phyloP scores from a whole-genome alignment of 2,113 vertebrate genomes.

The Blennius ocellaris region DNA sequence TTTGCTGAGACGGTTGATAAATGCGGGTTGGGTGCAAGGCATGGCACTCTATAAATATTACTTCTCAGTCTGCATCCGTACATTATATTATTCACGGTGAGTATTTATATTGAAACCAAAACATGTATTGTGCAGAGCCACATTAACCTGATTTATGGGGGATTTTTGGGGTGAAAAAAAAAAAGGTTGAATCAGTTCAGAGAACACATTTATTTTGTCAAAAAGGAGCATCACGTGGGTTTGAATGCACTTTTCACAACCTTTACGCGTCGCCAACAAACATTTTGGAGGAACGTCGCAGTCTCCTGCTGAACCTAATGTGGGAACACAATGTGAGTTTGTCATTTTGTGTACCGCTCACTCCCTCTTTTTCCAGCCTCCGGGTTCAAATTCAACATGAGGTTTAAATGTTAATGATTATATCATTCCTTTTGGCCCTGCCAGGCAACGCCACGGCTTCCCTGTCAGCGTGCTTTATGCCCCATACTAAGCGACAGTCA shows the following conservation, averaged over 20 bases:
- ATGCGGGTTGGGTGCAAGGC: too few species aligned
- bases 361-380: slow-evolving; percentile 15
- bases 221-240: not conserved
- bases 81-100: too few species aligned
- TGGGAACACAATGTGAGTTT: slow-evolving; percentile 26
- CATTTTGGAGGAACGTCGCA: not conserved
- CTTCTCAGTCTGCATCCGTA: too few species aligned
- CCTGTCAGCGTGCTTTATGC: slow-evolving; percentile 35
- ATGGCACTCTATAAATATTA: too few species aligned
- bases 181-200: not conserved
- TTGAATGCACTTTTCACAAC: slow-evolving; percentile 10
- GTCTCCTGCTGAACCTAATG: slow-evolving; percentile 24
- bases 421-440: slow-evolving; percentile 57
- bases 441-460: slow-evolving; percentile 52
- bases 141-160: not conserved
- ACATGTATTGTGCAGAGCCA: too few species aligned
- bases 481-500: slow-evolving; percentile 38
- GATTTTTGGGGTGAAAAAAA: not conserved
- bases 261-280: slow-evolving; percentile 19
- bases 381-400: slow-evolving; percentile 48
- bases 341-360: not conserved
- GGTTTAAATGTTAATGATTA: slow-evolving; percentile 59
- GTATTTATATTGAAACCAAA: too few species aligned
- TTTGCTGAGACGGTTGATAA: too few species aligned
- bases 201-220: not conserved